These are phyloP conservation scores for Malaclemys terrapin DNA, from an alignment of 2,113 vertebrate genomes.

Conservation along the genomic window DNA sequence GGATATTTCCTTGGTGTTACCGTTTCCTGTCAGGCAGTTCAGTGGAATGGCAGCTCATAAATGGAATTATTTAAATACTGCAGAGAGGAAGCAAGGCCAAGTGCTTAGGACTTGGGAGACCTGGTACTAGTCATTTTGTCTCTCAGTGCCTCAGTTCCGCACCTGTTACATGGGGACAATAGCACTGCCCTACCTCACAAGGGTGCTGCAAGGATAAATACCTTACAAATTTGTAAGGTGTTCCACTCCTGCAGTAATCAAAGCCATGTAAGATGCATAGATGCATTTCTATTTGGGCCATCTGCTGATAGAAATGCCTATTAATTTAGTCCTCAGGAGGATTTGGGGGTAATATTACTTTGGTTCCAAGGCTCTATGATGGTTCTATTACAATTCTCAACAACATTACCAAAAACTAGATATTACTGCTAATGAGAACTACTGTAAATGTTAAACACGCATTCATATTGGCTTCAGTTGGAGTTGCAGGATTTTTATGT, in stretches of 20 bases:
- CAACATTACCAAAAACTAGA: not conserved
- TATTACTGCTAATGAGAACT: not conserved
- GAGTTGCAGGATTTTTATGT: slow-evolving; percentile 4
- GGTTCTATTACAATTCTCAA: not conserved
- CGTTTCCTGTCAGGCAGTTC: not conserved
- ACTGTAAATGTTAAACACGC: not conserved
- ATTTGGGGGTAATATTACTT: slow-evolving; percentile 31
- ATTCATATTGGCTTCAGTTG: not conserved
- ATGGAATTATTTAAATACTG: not conserved
- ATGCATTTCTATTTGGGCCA: not conserved
- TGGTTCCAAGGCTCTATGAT: not conserved
- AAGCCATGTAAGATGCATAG: not conserved
- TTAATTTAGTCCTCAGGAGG: not conserved
- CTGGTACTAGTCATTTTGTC: not conserved
- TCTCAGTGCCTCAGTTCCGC: not conserved
- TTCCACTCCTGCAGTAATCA: not conserved
- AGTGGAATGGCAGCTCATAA: not conserved
- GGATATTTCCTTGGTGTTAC: not conserved
- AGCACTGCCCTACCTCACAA: not conserved
- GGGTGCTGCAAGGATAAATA: not conserved
- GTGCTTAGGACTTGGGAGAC: not conserved
- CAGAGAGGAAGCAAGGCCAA: not conserved
- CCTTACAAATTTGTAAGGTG: not conserved
- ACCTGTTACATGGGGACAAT: not conserved
- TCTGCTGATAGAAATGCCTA: not conserved